A percentile compares a stretch with the other conserved stretches of the same genome.
Conservation (phyloP, 2,113 vertebrate species). For the Empidonax alnorum region DNA sequence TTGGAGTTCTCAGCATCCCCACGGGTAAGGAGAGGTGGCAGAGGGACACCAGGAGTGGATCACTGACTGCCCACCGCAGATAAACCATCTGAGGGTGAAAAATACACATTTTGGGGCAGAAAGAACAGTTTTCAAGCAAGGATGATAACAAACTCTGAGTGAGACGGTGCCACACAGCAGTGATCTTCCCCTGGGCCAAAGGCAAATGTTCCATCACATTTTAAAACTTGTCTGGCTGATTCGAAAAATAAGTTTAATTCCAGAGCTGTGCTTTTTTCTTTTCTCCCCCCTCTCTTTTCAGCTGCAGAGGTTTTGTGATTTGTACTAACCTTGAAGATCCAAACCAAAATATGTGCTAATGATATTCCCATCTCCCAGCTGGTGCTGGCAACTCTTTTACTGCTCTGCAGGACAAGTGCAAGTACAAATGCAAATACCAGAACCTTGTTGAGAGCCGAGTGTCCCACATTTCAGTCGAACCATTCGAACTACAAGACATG, state of each 20-base stretch:
- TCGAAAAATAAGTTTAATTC: constrained; percentile 28
- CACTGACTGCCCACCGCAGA: background rate
- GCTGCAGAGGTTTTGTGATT: constrained; percentile 61
- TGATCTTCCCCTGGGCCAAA: background rate
- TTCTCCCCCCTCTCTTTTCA: background rate
- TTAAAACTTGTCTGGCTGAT: background rate
- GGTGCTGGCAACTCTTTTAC: constrained; percentile 71
- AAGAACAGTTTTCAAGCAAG: background rate
- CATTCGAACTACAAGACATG: constrained; percentile 56
- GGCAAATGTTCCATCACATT: background rate
- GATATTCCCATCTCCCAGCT: constrained; percentile 72
- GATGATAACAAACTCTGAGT: background rate
- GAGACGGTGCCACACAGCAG: background rate
- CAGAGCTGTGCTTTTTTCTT: background rate
- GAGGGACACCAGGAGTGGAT: background rate
- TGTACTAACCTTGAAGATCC: constrained; percentile 70
- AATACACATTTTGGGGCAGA: background rate
- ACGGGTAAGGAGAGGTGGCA: rapidly evolving
- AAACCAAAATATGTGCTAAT: constrained; percentile 71
- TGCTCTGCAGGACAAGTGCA: constrained; percentile 64
- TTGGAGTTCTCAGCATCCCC: rapidly evolving
- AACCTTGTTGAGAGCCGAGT: constrained; percentile 59
- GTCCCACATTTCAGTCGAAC: constrained; percentile 67
- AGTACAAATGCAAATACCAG: constrained; percentile 71
- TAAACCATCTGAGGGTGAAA: background rate